phyloP scores from a whole-genome alignment of 2,797 vertebrate species.

The Acipenser oxyrinchus region DNA sequence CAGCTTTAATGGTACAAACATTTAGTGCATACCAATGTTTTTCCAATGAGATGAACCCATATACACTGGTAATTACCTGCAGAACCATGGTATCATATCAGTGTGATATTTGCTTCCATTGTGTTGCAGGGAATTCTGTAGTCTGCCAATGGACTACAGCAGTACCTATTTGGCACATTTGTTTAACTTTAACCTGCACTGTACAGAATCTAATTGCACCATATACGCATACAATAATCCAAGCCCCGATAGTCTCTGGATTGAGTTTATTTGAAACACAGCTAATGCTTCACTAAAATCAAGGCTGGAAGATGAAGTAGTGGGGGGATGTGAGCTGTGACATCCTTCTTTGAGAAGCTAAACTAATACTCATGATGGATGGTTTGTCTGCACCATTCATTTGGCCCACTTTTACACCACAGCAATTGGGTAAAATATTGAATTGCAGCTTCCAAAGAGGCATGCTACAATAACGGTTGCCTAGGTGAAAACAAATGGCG shows the following conservation, averaged over 20 bases:
- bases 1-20: no score
- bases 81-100: no score
- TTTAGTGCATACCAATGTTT: no score
- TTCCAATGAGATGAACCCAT: no score
- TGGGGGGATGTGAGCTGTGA: conserved; percentile 20
- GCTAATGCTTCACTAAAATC: conserved; percentile 21
- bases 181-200: background rate
- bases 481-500: conserved; percentile 31
- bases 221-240: background rate
- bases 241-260: background rate
- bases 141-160: no score
- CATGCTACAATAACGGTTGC: conserved; percentile 37
- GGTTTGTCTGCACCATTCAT: conserved; percentile 44
- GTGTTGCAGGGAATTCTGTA: no score
- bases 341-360: conserved; percentile 45
- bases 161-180: no score
- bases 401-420: conserved; percentile 41
- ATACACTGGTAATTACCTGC: no score
- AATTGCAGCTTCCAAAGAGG: conserved; percentile 32
- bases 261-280: conserved; percentile 25
- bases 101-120: no score
- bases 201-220: background rate
- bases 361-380: conserved; percentile 67
- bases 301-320: conserved; percentile 31
- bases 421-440: conserved; percentile 34